Evolutionary conservation across 2,113 vertebrate genomes (phyloP).

Genomic region (Amphiprion percula): DNA sequence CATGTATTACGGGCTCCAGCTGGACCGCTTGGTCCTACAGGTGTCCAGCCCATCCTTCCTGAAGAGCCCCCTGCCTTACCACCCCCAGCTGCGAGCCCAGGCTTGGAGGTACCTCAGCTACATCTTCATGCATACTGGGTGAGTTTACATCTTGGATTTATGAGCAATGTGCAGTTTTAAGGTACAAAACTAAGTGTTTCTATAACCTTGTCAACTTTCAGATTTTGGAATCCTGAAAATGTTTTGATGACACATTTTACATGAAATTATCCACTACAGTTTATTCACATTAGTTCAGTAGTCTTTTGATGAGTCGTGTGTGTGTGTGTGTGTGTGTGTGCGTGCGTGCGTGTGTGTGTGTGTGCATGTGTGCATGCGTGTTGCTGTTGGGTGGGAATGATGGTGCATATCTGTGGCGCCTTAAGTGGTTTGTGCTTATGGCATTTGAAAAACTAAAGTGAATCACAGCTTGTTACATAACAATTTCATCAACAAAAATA

Average conservation of each 20-base stretch:
- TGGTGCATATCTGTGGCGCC: too few species aligned
- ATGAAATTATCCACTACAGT: neutral
- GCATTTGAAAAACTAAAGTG: neutral
- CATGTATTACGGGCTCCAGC: conserved; percentile 92
- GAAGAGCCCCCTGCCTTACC: conserved; percentile 93
- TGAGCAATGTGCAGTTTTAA: neutral
- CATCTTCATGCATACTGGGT: conserved; percentile 98
- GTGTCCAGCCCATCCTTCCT: conserved; percentile 93
- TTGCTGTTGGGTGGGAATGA: neutral
- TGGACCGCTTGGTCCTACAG: conserved; percentile 94
- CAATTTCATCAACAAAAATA: conserved; percentile 9
- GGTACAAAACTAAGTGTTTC: neutral
- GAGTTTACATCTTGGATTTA: conserved; percentile 73
- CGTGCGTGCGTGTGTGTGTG: neutral
- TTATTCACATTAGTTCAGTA: neutral
- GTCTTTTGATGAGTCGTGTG: neutral
- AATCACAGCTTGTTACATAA: conserved; percentile 1
- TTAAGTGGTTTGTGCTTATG: neutral
- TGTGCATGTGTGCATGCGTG: neutral
- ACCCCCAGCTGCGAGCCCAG: conserved; percentile 93
- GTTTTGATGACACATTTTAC: neutral
- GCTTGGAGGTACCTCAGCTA: conserved; percentile 97
- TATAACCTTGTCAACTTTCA: neutral
- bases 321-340: neutral
- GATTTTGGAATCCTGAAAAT: conserved; percentile 3